A percentile compares a stretch with the other conserved stretches of the same genome.
These are phyloP conservation scores for Albula goreensis DNA, from an alignment of 2,113 vertebrate genomes.

Conservation along the genomic window DNA sequence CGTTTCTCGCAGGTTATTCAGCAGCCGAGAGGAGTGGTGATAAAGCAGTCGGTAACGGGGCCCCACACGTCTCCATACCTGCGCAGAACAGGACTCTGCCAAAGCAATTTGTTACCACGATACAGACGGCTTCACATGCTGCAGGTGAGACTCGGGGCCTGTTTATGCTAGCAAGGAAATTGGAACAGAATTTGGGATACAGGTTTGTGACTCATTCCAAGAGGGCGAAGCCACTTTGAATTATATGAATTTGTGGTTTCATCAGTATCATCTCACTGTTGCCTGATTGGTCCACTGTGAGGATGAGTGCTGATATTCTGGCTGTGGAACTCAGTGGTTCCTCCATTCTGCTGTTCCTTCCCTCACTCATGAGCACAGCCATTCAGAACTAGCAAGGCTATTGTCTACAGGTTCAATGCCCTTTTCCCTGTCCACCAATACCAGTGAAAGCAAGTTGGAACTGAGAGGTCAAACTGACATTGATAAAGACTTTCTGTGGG, in stretches of 20 bases:
- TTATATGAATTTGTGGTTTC: neutral
- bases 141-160: conserved; percentile 32
- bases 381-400: too few relatives aligned
- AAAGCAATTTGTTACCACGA: conserved; percentile 38
- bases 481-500: too few relatives aligned
- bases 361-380: neutral
- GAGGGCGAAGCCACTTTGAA: neutral
- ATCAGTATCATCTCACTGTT: neutral
- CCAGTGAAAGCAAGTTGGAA: too few relatives aligned
- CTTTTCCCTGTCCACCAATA: neutral
- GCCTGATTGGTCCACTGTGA: neutral
- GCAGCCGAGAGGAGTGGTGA: conserved; percentile 59
- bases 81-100: conserved; percentile 58
- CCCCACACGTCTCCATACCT: conserved; percentile 42
- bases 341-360: neutral
- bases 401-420: neutral
- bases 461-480: too few relatives aligned
- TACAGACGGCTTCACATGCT: conserved; percentile 8
- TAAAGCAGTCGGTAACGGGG: conserved; percentile 57
- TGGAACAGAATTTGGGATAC: neutral
- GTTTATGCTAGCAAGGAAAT: conserved; percentile 16
- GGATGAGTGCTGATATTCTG: neutral
- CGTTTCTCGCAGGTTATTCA: conserved; percentile 74
- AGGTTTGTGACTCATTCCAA: neutral
- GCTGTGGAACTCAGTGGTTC: neutral